Percentiles rank a stretch among this genome's conserved stretches.
These are phyloP conservation scores for Macaria notata DNA, from an alignment of 2,888 invertebrate species.

Conservation along the genomic window DNA sequence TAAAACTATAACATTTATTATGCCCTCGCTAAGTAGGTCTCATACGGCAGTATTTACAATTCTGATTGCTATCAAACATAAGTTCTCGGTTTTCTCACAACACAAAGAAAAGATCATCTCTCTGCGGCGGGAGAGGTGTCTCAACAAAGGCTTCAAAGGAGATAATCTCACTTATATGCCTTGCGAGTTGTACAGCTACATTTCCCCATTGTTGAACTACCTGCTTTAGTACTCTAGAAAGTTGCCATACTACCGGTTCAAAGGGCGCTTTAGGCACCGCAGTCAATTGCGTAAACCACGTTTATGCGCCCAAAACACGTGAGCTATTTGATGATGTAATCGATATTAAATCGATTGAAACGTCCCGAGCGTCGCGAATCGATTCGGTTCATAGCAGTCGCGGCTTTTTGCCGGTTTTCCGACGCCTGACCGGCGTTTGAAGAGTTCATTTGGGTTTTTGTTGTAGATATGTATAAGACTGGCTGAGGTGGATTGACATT, in stretches of 20 bases:
- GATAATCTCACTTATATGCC: constrained; percentile 23
- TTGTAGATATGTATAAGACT: no score
- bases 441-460: constrained; percentile 50
- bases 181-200: constrained; percentile 14
- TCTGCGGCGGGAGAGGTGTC: constrained; percentile 11
- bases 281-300: constrained; percentile 35
- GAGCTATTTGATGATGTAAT: constrained; percentile 49
- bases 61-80: constrained; percentile 4
- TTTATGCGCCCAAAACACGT: constrained; percentile 37
- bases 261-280: constrained; percentile 25
- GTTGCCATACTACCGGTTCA: constrained; percentile 30
- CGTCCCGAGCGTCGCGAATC: constrained; percentile 55
- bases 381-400: constrained; percentile 49
- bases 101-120: constrained; percentile 13
- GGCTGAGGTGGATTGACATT: neutral
- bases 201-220: constrained; percentile 30
- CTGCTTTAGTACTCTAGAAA: constrained; percentile 31
- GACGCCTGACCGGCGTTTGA: constrained; percentile 47
- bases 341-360: constrained; percentile 55
- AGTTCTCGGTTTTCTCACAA: constrained; percentile 10
- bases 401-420: constrained; percentile 46
- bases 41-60: neutral
- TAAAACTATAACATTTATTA: no score
- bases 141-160: constrained; percentile 22
- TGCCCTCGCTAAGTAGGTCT: no score